Conservation (phyloP, 1,140 invertebrate species). For the Micrasema longulum region DNA sequence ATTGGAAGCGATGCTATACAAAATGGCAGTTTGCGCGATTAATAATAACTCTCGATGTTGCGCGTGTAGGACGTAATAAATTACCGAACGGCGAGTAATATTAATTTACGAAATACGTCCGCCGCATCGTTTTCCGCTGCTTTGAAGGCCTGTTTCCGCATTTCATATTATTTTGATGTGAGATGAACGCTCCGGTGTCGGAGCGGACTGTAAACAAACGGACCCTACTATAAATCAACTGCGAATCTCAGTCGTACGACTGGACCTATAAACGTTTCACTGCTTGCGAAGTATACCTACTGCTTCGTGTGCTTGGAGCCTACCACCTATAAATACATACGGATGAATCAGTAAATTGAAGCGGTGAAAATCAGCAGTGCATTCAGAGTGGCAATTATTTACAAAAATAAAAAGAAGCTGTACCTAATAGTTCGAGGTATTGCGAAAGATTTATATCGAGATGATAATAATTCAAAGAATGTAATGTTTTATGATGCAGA, state of each 20-base stretch:
- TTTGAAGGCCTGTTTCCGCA: slow-evolving; percentile 54
- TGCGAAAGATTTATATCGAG: too few species aligned
- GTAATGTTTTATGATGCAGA: too few species aligned
- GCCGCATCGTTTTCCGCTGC: slow-evolving; percentile 47
- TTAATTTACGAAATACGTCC: slow-evolving; percentile 65
- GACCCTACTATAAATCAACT: slow-evolving; percentile 15
- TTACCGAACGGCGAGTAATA: slow-evolving; percentile 68
- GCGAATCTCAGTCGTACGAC: slow-evolving; percentile 23
- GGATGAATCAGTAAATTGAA: background rate
- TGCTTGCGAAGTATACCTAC: background rate
- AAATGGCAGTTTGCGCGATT: slow-evolving; percentile 37
- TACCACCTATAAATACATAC: slow-evolving; percentile 15
- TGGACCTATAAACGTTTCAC: slow-evolving; percentile 22
- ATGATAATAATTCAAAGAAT: too few species aligned
- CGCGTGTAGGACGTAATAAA: slow-evolving; percentile 68
- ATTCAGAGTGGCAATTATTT: slow-evolving; percentile 66
- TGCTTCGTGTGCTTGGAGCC: background rate
- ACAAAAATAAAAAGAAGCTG: too few species aligned
- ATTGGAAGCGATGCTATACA: slow-evolving; percentile 23
- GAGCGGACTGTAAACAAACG: slow-evolving; percentile 35
- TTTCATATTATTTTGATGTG: slow-evolving; percentile 54
- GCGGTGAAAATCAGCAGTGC: slow-evolving; percentile 14
- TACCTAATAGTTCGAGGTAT: too few species aligned
- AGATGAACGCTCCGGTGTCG: slow-evolving; percentile 20
- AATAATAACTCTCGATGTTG: slow-evolving; percentile 48